These are phyloP conservation scores for Acanthococcus lagerstroemiae DNA, from an alignment of 2,888 invertebrate species.

Conservation along the genomic window DNA sequence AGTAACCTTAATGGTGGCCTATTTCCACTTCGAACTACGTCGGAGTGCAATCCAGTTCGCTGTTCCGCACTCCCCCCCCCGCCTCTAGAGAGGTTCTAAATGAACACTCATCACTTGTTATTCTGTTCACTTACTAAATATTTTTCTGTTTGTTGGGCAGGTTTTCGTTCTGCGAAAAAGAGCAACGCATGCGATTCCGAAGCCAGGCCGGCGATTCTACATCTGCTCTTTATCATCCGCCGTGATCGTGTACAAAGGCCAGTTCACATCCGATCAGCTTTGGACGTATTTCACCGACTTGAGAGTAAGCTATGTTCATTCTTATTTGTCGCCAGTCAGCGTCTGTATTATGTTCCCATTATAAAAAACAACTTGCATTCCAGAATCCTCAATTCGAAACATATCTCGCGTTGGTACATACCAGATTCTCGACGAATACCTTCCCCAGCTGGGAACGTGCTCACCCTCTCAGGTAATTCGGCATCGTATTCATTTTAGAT, in stretches of 20 bases:
- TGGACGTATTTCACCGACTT: conserved; percentile 65
- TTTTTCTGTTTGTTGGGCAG: conserved; percentile 45
- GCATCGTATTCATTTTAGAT: background rate
- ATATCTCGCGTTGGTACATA: conserved; percentile 92
- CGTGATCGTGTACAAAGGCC: conserved; percentile 94
- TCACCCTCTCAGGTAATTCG: conserved; percentile 71
- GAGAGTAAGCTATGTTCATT: conserved; percentile 42
- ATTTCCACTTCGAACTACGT: no score
- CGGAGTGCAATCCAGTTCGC: no score
- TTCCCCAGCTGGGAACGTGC: conserved; percentile 99
- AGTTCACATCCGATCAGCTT: conserved; percentile 89
- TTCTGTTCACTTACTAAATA: no score
- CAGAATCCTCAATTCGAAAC: conserved; percentile 81
- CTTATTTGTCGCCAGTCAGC: no score
- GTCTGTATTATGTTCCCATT: no score
- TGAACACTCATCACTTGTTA: no score
- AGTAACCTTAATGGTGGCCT: no score
- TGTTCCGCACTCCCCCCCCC: no score
- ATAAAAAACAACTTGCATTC: no score
- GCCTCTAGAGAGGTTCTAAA: no score
- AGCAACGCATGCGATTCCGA: conserved; percentile 76
- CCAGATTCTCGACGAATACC: conserved; percentile 97
- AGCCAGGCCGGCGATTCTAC: conserved; percentile 83
- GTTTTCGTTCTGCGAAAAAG: conserved; percentile 88
- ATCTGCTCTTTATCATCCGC: conserved; percentile 86